Percentiles rank a stretch among this genome's conserved stretches.
phyloP scores from a whole-genome alignment of 2,888 invertebrate genomes.

The Scrobipalpa costella region DNA sequence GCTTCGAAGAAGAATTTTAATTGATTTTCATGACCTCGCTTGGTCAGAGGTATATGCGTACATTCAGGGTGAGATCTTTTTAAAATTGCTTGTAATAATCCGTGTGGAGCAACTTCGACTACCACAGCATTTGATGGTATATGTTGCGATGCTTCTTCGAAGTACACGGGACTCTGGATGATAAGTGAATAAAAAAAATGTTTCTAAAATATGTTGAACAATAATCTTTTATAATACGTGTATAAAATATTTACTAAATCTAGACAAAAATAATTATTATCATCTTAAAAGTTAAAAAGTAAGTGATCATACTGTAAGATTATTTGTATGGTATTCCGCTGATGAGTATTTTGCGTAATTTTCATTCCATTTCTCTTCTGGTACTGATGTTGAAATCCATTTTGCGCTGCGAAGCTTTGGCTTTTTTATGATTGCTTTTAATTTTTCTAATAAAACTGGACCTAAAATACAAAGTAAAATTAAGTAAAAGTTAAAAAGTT shows the following conservation, averaged over 20 bases:
- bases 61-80: conserved; percentile 86
- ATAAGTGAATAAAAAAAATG: too few relatives aligned
- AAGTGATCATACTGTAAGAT: too few relatives aligned
- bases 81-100: conserved; percentile 90
- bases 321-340: conserved; percentile 92
- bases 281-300: too few relatives aligned
- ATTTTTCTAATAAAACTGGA: conserved; percentile 79
- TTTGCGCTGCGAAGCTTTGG: conserved; percentile 84
- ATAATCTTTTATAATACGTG: too few relatives aligned
- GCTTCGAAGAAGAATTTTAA: conserved; percentile 78
- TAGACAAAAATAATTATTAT: too few relatives aligned
- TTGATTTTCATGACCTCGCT: conserved; percentile 82
- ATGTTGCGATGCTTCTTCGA: conserved; percentile 87
- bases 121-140: conserved; percentile 89
- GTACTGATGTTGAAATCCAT: conserved; percentile 93
- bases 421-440: conserved; percentile 81
- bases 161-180: conserved; percentile 83
- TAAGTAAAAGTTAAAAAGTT: too few relatives aligned
- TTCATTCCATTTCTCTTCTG: conserved; percentile 83
- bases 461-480: conserved; percentile 66
- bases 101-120: conserved; percentile 93
- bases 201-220: too few relatives aligned
- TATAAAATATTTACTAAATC: too few relatives aligned
- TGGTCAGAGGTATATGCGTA: conserved; percentile 86
- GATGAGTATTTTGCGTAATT: conserved; percentile 83